Evolutionary conservation across 1,140 invertebrate species (phyloP).

Genomic region (Diprion similis): DNA sequence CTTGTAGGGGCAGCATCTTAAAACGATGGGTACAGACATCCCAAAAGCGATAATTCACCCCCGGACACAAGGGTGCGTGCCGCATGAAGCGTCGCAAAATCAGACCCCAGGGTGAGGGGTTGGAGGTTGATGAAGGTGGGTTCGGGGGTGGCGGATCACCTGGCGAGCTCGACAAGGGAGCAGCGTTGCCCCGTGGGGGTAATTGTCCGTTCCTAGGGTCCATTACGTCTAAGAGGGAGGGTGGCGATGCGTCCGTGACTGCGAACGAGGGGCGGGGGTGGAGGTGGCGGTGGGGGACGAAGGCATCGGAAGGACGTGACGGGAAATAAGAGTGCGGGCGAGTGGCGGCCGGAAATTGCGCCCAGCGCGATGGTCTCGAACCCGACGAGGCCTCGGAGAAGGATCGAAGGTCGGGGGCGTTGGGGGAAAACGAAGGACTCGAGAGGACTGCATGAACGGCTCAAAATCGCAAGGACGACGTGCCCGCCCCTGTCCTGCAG

Average conservation of each 20-base stretch:
- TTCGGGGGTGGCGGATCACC: neutral
- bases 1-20: no score
- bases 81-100: no score
- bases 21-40: no score
- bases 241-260: constrained; percentile 30
- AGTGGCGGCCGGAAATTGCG: constrained; percentile 57
- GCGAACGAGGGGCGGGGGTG: constrained; percentile 35
- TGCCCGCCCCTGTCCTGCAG: neutral
- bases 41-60: no score
- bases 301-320: constrained; percentile 49
- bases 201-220: constrained; percentile 56
- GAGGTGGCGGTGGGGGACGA: constrained; percentile 23
- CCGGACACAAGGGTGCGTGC: no score
- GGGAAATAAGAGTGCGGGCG: constrained; percentile 56
- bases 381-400: neutral
- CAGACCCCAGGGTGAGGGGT: neutral
- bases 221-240: constrained; percentile 49
- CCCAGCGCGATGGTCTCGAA: neutral
- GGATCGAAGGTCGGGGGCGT: neutral
- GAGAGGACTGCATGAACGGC: neutral
- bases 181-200: constrained; percentile 24
- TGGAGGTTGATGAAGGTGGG: neutral
- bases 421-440: neutral
- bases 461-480: neutral
- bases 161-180: neutral